Evolutionary conservation across 1,140 invertebrate genomes (phyloP).

Genomic region (Drosophila nannoptera): DNA sequence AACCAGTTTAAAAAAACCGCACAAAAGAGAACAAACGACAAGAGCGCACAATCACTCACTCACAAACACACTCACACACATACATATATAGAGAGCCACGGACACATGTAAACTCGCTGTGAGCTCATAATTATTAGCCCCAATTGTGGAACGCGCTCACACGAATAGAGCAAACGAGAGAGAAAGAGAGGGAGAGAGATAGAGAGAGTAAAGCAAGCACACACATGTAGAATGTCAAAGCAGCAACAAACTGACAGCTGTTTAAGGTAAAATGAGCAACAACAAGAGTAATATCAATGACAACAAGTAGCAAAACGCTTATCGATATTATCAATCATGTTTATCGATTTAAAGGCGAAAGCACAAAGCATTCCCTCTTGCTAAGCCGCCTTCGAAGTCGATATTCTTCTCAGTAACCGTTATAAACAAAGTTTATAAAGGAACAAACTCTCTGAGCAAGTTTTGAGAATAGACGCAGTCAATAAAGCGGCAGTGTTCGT

Average conservation of each 20-base stretch:
- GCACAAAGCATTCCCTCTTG: not conserved
- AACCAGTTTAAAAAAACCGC: constrained; percentile 62
- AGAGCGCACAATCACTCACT: constrained; percentile 23
- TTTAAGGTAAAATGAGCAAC: constrained; percentile 62
- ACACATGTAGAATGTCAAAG: constrained; percentile 29
- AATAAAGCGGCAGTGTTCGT: not conserved
- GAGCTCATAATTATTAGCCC: constrained; percentile 46
- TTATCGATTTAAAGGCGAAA: constrained; percentile 15
- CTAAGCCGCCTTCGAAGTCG: not conserved
- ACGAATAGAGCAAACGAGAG: not conserved
- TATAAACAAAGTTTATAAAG: constrained; percentile 16
- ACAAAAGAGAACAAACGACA: constrained; percentile 12
- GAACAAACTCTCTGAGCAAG: constrained; percentile 12
- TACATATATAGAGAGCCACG: not conserved
- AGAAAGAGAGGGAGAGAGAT: constrained; percentile 22
- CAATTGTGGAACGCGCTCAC: constrained; percentile 26
- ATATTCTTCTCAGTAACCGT: constrained; percentile 5
- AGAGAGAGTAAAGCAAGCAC: constrained; percentile 5
- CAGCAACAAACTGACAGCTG: constrained; percentile 63
- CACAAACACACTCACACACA: constrained; percentile 2
- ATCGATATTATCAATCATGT: constrained; percentile 15
- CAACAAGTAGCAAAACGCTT: constrained; percentile 50
- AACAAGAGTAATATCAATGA: constrained; percentile 46
- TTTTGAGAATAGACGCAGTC: constrained; percentile 9
- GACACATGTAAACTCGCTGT: constrained; percentile 1